Evolutionary conservation across 2,113 vertebrate species (phyloP).

Genomic region (Mellivora capensis): DNA sequence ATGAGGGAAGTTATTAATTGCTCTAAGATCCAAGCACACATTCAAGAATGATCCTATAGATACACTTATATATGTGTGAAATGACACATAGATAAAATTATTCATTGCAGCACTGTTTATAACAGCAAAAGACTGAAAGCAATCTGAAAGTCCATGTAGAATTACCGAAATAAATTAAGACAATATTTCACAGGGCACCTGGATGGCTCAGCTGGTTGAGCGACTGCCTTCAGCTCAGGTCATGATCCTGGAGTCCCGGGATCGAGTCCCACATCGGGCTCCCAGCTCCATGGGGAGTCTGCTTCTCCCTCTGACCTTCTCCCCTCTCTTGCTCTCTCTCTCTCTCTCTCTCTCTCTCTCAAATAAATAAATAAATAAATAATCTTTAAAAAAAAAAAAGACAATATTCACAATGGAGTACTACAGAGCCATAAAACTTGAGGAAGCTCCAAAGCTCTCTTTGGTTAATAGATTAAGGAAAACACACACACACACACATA

Average conservation of each 20-base stretch:
- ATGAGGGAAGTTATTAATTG: background rate
- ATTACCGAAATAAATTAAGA: background rate
- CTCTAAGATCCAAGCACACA: background rate
- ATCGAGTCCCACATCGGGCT: no score
- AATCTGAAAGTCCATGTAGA: background rate
- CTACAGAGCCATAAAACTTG: background rate
- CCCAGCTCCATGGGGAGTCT: no score
- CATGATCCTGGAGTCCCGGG: no score
- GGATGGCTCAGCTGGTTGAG: no score
- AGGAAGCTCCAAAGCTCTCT: background rate
- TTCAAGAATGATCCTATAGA: background rate
- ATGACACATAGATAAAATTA: background rate
- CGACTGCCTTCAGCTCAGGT: no score
- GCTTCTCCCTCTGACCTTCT: no score
- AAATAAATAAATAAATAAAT: no score
- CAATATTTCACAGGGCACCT: no score
- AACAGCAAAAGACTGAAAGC: background rate
- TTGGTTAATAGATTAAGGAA: background rate
- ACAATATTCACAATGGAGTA: background rate
- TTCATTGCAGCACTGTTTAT: background rate
- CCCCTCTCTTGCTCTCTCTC: no score
- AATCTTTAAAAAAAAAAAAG: background rate
- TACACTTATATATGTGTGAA: background rate
- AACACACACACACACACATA: background rate
- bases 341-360: no score